phyloP scores from a whole-genome alignment of 2,113 vertebrate genomes.

The Connochaetes taurinus region DNA sequence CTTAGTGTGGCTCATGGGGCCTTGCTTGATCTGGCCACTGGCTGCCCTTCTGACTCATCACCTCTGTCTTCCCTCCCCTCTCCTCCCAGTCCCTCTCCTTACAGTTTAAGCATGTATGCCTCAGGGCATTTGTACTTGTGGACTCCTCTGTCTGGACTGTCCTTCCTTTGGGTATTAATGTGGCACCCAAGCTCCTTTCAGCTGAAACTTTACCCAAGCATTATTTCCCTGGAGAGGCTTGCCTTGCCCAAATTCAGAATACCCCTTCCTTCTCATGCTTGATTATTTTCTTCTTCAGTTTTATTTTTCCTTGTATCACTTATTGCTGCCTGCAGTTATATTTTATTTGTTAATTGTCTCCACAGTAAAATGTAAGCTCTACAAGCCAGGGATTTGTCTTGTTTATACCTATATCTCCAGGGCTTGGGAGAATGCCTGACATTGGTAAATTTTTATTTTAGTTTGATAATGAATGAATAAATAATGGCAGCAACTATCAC shows the following conservation, averaged over 20 bases:
- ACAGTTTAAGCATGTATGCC: background rate
- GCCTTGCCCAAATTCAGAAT: background rate
- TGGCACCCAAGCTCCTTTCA: background rate
- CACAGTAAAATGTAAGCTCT: background rate
- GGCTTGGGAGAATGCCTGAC: background rate
- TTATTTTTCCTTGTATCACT: background rate
- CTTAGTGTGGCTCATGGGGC: fast-evolving
- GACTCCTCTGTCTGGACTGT: background rate
- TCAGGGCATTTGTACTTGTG: background rate
- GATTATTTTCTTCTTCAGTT: background rate
- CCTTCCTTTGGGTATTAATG: background rate
- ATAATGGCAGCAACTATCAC: background rate
- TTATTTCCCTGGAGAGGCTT: background rate
- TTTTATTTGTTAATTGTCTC: background rate
- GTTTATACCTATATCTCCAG: background rate
- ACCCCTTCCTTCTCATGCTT: background rate
- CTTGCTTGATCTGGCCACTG: background rate
- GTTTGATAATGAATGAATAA: background rate
- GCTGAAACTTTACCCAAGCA: background rate
- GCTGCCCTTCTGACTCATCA: background rate
- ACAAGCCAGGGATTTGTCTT: background rate
- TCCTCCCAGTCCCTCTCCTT: background rate
- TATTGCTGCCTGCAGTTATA: background rate
- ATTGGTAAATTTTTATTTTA: background rate
- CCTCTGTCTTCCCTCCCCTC: background rate